Percentiles rank a stretch among this genome's conserved stretches.
phyloP scores from a whole-genome alignment of 2,888 invertebrate genomes.

The Sinotaia quadrata region DNA sequence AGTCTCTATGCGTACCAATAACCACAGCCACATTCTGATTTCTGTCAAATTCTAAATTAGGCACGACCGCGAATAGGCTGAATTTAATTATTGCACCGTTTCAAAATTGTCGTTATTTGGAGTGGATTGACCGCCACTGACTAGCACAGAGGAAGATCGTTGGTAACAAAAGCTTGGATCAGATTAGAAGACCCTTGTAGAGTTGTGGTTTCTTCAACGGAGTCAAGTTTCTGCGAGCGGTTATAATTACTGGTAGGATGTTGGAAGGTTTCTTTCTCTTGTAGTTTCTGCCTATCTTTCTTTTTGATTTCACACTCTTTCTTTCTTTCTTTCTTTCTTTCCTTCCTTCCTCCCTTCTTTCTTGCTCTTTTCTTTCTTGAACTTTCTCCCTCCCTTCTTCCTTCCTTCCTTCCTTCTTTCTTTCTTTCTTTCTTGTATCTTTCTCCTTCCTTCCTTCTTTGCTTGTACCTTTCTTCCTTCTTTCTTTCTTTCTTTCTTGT shows the following conservation, averaged over 20 bases:
- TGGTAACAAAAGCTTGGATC: slow-evolving; percentile 13
- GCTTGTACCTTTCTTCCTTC: not conserved
- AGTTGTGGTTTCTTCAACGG: not conserved
- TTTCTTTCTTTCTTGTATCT: not conserved
- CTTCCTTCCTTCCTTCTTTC: not conserved
- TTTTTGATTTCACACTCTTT: not conserved
- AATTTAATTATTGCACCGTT: too few species aligned
- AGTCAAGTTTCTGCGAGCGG: too few species aligned
- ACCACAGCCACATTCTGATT: too few species aligned
- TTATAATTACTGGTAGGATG: too few species aligned
- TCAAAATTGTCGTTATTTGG: too few species aligned
- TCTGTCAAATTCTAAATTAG: too few species aligned
- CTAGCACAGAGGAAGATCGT: too few species aligned
- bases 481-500: not conserved
- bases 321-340: not conserved
- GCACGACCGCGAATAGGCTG: too few species aligned
- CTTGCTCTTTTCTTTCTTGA: not conserved
- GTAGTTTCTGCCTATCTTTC: too few species aligned
- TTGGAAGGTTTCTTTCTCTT: not conserved
- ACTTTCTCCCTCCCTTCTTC: not conserved
- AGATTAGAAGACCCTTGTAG: slow-evolving; percentile 16
- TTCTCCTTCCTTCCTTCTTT: not conserved
- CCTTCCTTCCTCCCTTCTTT: not conserved
- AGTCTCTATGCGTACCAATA: too few species aligned
- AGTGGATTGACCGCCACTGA: too few species aligned